Evolutionary conservation across 2,113 vertebrate species (phyloP).

Genomic region (Scolopax mira): DNA sequence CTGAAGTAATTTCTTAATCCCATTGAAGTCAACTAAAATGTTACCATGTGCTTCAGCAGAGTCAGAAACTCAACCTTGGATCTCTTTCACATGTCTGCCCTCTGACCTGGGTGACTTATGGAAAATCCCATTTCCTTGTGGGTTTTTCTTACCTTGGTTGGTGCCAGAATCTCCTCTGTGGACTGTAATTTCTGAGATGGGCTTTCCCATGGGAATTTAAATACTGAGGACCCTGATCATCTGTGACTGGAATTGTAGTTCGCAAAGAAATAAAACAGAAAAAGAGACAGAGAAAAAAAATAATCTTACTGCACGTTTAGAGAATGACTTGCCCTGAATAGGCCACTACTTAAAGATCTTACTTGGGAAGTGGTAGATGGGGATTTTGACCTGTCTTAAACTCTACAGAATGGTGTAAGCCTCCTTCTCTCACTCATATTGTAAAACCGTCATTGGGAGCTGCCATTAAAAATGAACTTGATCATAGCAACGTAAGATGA

Average conservation of each 20-base stretch:
- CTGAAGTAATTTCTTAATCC: background rate
- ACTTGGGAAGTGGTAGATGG: background rate
- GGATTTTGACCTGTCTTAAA: background rate
- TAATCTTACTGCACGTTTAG: background rate
- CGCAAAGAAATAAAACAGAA: background rate
- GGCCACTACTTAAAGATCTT: background rate
- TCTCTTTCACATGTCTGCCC: background rate
- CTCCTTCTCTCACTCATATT: background rate
- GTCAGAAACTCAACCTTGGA: background rate
- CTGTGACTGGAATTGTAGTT: background rate
- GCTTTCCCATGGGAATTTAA: background rate
- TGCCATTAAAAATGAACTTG: background rate
- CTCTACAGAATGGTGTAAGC: background rate
- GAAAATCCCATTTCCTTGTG: background rate
- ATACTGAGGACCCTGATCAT: background rate
- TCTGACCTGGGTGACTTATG: background rate
- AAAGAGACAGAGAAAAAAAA: background rate
- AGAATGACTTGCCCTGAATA: background rate
- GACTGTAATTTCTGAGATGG: background rate
- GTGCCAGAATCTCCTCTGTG: background rate
- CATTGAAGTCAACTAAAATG: background rate
- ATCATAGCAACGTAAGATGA: background rate
- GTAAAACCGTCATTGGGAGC: background rate
- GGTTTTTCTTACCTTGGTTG: background rate
- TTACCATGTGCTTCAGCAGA: background rate